phyloP scores from a whole-genome alignment of 2,113 vertebrate genomes.

The Motacilla alba region DNA sequence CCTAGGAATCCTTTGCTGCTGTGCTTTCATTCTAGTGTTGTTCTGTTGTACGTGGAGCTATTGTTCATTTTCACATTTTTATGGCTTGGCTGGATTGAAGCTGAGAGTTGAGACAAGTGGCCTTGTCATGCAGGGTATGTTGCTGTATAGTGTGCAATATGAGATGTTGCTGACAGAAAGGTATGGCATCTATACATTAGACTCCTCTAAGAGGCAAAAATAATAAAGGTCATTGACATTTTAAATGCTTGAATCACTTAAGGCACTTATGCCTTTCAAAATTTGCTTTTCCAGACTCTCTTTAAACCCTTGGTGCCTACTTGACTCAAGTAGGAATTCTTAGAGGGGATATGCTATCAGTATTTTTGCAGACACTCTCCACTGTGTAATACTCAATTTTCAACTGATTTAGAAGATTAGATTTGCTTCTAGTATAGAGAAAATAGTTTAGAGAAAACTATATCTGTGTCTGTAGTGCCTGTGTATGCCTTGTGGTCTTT shows the following conservation, averaged over 20 bases:
- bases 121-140: accelerated
- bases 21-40: neutral
- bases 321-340: neutral
- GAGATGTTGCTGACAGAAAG: neutral
- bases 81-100: neutral
- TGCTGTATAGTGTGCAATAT: neutral
- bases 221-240: neutral
- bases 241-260: neutral
- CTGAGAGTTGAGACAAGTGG: neutral
- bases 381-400: neutral
- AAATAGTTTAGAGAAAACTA: neutral
- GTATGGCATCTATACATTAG: neutral
- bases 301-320: neutral
- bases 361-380: neutral
- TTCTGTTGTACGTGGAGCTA: neutral
- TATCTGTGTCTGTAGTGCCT: neutral
- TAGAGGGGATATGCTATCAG: neutral
- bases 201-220: neutral
- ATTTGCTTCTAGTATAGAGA: neutral
- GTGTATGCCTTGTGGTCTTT: neutral
- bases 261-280: neutral
- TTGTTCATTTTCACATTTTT: neutral
- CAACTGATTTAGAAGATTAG: neutral
- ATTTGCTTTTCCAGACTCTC: neutral
- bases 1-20: neutral